Evolutionary conservation across 1,140 invertebrate species (phyloP).

Genomic region (Berghia stephanieae): DNA sequence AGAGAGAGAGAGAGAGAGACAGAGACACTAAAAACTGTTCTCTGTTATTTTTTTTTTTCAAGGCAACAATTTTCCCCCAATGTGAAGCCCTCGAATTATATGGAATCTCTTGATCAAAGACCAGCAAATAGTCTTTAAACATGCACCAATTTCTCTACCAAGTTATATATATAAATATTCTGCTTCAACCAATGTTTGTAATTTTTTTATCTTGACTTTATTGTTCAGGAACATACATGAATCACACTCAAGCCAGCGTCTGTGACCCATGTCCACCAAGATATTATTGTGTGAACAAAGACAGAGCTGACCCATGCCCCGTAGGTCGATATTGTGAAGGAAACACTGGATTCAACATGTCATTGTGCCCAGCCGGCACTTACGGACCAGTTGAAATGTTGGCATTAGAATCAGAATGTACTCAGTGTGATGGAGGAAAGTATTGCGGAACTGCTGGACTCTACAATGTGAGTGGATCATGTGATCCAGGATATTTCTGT

Average conservation of each 20-base stretch:
- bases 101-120: too few species aligned
- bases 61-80: too few species aligned
- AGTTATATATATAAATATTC: too few species aligned
- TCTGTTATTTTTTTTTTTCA: too few species aligned
- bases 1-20: too few species aligned
- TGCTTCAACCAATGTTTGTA: too few species aligned
- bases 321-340: slow-evolving; percentile 51
- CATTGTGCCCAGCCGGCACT: slow-evolving; percentile 53
- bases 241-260: slow-evolving; percentile 53
- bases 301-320: slow-evolving; percentile 55
- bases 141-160: too few species aligned
- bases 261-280: slow-evolving; percentile 59
- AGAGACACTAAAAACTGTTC: too few species aligned
- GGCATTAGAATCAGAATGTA: slow-evolving; percentile 48
- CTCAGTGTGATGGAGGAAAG: slow-evolving; percentile 57
- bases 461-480: slow-evolving; percentile 44
- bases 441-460: slow-evolving; percentile 57
- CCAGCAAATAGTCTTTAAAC: too few species aligned
- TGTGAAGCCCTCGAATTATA: too few species aligned
- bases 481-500: slow-evolving; percentile 59
- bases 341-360: slow-evolving; percentile 56
- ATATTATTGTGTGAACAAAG: slow-evolving; percentile 62
- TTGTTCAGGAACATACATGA: slow-evolving; percentile 60
- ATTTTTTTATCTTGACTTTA: not conserved
- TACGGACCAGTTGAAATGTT: slow-evolving; percentile 49